These are phyloP conservation scores for Scaptomyza flava DNA, from an alignment of 2,888 invertebrate species.

Conservation along the genomic window DNA sequence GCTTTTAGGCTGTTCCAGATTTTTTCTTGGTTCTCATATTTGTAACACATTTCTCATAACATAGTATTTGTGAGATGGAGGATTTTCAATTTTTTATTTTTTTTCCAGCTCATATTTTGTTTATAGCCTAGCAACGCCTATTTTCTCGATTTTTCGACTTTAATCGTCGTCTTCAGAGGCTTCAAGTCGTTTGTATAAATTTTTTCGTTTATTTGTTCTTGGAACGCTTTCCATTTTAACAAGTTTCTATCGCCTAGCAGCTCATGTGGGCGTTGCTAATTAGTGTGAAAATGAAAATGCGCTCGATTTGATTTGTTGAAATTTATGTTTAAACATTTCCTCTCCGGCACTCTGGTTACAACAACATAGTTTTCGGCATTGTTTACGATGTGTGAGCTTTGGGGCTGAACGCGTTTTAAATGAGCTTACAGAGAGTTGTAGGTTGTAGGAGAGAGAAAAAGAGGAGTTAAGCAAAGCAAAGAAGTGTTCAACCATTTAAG, in stretches of 20 bases:
- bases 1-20: constrained; percentile 10
- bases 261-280: constrained; percentile 76
- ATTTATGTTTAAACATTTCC: constrained; percentile 71
- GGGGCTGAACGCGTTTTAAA: constrained; percentile 72
- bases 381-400: constrained; percentile 73
- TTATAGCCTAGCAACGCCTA: constrained; percentile 73
- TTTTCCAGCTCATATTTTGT: constrained; percentile 43
- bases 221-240: constrained; percentile 72
- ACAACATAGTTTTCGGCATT: constrained; percentile 46
- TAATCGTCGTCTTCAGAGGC: constrained; percentile 59
- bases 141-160: constrained; percentile 76
- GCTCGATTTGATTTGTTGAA: constrained; percentile 78
- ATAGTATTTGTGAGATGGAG: constrained; percentile 7
- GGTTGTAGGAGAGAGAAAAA: not conserved
- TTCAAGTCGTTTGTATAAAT: constrained; percentile 60
- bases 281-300: constrained; percentile 71
- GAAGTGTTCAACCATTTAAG: constrained; percentile 25
- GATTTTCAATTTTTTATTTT: constrained; percentile 32
- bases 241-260: constrained; percentile 38
- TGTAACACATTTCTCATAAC: constrained; percentile 55
- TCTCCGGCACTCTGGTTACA: constrained; percentile 25
- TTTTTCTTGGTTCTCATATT: constrained; percentile 39
- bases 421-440: constrained; percentile 35
- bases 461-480: constrained; percentile 27
- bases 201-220: constrained; percentile 15